These are phyloP conservation scores for Lindbergichthys nudifrons DNA, from an alignment of 2,797 vertebrate genomes.

Conservation along the genomic window DNA sequence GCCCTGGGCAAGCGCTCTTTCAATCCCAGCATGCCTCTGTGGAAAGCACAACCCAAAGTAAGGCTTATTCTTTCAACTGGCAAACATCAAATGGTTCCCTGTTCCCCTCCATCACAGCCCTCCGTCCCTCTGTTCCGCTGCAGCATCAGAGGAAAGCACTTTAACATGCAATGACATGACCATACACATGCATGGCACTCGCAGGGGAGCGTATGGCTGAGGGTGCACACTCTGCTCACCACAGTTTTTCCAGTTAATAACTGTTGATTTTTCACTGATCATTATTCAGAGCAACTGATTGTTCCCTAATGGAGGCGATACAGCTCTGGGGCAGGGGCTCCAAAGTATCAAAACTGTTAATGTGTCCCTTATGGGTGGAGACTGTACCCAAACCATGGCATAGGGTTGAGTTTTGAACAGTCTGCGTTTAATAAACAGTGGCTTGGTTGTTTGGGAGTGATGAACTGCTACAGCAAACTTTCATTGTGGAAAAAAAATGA, in stretches of 20 bases:
- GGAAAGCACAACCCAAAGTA: constrained; percentile 80
- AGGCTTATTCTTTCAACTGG: constrained; percentile 83
- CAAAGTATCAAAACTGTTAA: constrained; percentile 43
- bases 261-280: constrained; percentile 28
- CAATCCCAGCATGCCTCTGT: constrained; percentile 81
- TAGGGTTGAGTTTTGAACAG: not conserved
- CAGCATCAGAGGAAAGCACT: constrained; percentile 71
- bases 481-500: constrained; percentile 20
- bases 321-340: constrained; percentile 37
- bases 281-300: constrained; percentile 25
- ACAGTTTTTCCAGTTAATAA: constrained; percentile 19
- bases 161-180: constrained; percentile 74
- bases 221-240: constrained; percentile 7
- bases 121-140: constrained; percentile 49
- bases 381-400: constrained; percentile 21
- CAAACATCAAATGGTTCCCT: constrained; percentile 82
- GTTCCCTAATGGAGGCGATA: constrained; percentile 28
- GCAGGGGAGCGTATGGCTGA: constrained; percentile 21
- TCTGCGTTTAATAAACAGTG: constrained; percentile 37
- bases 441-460: constrained; percentile 13
- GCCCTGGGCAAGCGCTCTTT: constrained; percentile 80
- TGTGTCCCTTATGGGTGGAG: constrained; percentile 37
- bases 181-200: constrained; percentile 38
- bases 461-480: constrained; percentile 19
- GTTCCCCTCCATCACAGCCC: constrained; percentile 71